Conservation (phyloP, 1,140 invertebrate species). For the Mactra quadrangularis region DNA sequence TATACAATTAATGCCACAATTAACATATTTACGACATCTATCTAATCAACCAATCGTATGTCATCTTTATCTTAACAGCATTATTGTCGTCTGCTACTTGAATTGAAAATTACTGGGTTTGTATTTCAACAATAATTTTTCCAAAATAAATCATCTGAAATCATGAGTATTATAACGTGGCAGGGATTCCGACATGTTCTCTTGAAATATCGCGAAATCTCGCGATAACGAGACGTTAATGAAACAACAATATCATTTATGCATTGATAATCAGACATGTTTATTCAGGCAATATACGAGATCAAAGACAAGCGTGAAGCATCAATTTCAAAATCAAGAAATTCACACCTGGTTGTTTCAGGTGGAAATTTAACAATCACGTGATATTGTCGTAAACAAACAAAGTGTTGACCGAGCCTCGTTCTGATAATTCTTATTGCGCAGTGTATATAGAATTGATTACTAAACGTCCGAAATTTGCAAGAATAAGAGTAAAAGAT, state of each 20-base stretch:
- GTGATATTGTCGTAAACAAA: neutral
- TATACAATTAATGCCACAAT: conserved; percentile 19
- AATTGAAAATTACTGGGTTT: conserved; percentile 52
- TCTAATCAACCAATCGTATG: conserved; percentile 51
- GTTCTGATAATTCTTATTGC: too few relatives aligned
- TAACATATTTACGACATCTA: conserved; percentile 34
- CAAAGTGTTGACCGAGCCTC: neutral
- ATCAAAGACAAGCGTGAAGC: conserved; percentile 36
- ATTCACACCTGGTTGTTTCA: conserved; percentile 46
- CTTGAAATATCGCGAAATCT: conserved; percentile 41
- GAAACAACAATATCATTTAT: conserved; percentile 58
- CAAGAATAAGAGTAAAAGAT: too few relatives aligned
- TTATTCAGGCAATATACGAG: conserved; percentile 49
- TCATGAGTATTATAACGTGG: conserved; percentile 29
- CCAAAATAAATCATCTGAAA: conserved; percentile 47
- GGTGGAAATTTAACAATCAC: conserved; percentile 29
- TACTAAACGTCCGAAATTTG: too few relatives aligned
- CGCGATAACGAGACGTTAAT: conserved; percentile 53
- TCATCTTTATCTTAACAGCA: conserved; percentile 50
- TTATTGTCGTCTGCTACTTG: conserved; percentile 37
- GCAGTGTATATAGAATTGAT: too few relatives aligned
- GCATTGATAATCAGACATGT: conserved; percentile 62
- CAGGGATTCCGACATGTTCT: conserved; percentile 55
- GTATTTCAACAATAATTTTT: conserved; percentile 46
- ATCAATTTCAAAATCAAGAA: conserved; percentile 13